Evolutionary conservation across 2,113 vertebrate species (phyloP), one percentile per base, ranked within the genome.

Genomic region (Panthera tigris): DNA sequence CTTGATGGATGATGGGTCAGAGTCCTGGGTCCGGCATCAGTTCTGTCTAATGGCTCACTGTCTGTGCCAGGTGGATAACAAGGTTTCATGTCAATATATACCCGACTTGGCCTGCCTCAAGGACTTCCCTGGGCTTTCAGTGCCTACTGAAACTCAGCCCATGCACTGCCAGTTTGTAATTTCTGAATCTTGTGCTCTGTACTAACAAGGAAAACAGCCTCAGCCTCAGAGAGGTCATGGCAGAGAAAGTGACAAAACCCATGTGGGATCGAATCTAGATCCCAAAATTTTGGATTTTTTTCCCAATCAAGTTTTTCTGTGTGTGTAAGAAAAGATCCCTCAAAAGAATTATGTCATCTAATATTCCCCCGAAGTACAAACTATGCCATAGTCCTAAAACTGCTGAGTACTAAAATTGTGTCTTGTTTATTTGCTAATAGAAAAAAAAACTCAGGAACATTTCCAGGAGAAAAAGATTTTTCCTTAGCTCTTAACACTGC

Each of bases 381-480:
- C 7, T n/a, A 71, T 52, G 50, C 15, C 6, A n/a, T 78, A 57
- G 39, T 78, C 50, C 45, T 41, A 82, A 79, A 89, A 81, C 41
- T 92, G 91, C 73, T 90, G 91, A 89, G 73, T 41, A 41, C 57
- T n/a, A 18, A 89, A 65, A 66, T 71, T 66, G 61, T 14, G 27
- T 76, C 79, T 92, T 94, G n/a, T 65, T 96, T 92, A 73, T 96
- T 82, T 95, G 84, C 79, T 94, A 36, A 45, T 73, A 73, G 81
- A 69, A 92, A 93, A 89, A 95, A 90, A 89, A 66, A 55, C 83
- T 92, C 61, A 36, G 63, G 36, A 94, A 76, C 86, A 76, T 95
- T 95, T 96, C 23, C 71, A 45, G 66, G 73, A 71, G 69, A 84
- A 73, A 94, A 95, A 95, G 18, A 57, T 91, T 39, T 86, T 89